Percentiles rank a stretch among this genome's conserved stretches.
Conservation (phyloP, 2,888 invertebrate genomes). For the Nephrocerus scutellatus region DNA sequence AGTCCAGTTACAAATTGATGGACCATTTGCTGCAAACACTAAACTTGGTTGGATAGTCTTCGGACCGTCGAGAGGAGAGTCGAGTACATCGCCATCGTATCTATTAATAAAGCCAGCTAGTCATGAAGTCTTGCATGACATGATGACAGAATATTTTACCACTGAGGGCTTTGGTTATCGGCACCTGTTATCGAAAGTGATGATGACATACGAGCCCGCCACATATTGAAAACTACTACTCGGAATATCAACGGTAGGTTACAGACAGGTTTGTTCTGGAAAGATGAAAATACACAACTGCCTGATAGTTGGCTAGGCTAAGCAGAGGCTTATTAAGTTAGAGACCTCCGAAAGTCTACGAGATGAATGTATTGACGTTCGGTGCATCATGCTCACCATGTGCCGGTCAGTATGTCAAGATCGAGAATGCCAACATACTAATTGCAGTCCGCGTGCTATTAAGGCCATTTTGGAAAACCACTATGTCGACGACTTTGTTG, state of each 20-base stretch:
- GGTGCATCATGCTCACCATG: slow-evolving; percentile 20
- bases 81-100: no score
- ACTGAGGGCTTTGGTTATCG: no score
- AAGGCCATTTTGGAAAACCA: slow-evolving; percentile 13
- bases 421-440: slow-evolving; percentile 8
- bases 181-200: no score
- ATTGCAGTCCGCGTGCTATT: slow-evolving; percentile 12
- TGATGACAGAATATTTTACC: no score
- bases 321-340: slow-evolving; percentile 14
- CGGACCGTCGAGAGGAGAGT: no score
- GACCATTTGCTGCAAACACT: slow-evolving; percentile 13
- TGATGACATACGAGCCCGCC: no score
- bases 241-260: slow-evolving; percentile 7
- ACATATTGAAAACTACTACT: no score
- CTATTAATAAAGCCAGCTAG: no score
- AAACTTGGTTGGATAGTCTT: slow-evolving; percentile 15
- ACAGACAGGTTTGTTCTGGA: slow-evolving; percentile 17
- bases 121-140: no score
- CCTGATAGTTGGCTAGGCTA: slow-evolving; percentile 21
- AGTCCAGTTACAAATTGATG: slow-evolving; percentile 1
- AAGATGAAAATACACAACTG: slow-evolving; percentile 1
- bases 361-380: slow-evolving; percentile 22
- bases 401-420: slow-evolving; percentile 20
- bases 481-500: slow-evolving; percentile 17
- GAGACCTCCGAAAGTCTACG: slow-evolving; percentile 15